Percentiles rank a stretch among this genome's conserved stretches.
Evolutionary conservation across 2,113 vertebrate genomes (phyloP).

Genomic region (Jacana jacana): DNA sequence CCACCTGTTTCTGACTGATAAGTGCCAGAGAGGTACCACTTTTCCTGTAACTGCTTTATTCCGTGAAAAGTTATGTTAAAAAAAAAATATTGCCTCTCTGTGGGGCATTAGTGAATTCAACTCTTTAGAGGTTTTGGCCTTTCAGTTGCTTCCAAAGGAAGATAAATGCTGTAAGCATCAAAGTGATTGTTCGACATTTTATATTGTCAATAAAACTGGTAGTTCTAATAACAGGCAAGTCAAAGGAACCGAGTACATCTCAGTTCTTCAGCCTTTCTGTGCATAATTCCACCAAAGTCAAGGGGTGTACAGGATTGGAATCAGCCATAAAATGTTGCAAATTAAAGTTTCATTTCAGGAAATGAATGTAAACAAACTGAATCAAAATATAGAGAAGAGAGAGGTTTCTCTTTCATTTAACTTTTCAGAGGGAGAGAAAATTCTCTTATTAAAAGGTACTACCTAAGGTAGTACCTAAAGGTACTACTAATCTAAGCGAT

Average conservation of each 20-base stretch:
- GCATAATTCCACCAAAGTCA: background rate
- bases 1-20: conserved; percentile 4
- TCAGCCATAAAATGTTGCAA: background rate
- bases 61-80: background rate
- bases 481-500: background rate
- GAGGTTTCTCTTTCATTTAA: background rate
- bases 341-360: background rate
- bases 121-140: background rate
- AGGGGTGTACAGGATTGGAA: background rate
- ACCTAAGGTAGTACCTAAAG: background rate
- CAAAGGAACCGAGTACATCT: background rate
- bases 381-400: background rate
- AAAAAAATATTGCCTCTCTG: background rate
- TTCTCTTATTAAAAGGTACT: background rate
- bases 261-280: background rate
- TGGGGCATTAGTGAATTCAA: background rate
- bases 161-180: background rate
- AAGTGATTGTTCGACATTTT: background rate
- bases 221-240: background rate
- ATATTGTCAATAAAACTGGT: background rate
- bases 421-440: background rate
- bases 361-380: background rate
- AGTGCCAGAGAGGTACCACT: background rate
- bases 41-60: background rate
- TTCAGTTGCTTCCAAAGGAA: background rate